These are phyloP conservation scores for Origma solitaria DNA, from an alignment of 2,113 vertebrate genomes.

Conservation along the genomic window DNA sequence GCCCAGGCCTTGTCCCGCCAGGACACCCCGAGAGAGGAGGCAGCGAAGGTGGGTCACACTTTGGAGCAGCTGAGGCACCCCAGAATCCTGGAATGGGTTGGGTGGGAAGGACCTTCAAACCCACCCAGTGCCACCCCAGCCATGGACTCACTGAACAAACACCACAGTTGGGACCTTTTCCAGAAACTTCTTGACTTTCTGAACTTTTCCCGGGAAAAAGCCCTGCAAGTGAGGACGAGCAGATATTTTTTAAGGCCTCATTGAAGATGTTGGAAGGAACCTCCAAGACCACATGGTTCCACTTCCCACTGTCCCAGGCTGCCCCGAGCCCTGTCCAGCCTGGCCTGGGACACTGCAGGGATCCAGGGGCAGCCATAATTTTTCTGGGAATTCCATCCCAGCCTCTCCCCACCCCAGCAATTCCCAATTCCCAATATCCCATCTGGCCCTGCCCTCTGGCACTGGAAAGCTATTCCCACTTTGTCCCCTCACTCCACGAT, in stretches of 20 bases:
- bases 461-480: neutral
- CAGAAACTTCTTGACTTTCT: too few species aligned
- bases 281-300: too few species aligned
- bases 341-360: neutral
- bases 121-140: neutral
- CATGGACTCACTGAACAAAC: too few species aligned
- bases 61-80: neutral
- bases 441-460: neutral
- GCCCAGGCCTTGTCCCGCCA: slow-evolving; percentile 69
- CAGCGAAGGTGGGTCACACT: slow-evolving; percentile 74
- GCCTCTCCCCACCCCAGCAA: neutral
- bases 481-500: rapidly evolving
- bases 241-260: too few species aligned
- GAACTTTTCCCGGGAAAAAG: too few species aligned
- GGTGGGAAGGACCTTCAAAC: rapidly evolving
- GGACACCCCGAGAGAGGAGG: slow-evolving; percentile 66
- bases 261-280: too few species aligned
- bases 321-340: neutral
- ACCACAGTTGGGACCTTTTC: too few species aligned
- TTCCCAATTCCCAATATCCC: neutral
- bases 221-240: too few species aligned
- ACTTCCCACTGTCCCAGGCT: rapidly evolving
- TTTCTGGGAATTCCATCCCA: rapidly evolving
- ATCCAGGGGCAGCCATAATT: neutral
- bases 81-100: neutral